These are phyloP conservation scores for Neomonachus schauinslandi DNA, from an alignment of 2,113 vertebrate species.

Conservation along the genomic window DNA sequence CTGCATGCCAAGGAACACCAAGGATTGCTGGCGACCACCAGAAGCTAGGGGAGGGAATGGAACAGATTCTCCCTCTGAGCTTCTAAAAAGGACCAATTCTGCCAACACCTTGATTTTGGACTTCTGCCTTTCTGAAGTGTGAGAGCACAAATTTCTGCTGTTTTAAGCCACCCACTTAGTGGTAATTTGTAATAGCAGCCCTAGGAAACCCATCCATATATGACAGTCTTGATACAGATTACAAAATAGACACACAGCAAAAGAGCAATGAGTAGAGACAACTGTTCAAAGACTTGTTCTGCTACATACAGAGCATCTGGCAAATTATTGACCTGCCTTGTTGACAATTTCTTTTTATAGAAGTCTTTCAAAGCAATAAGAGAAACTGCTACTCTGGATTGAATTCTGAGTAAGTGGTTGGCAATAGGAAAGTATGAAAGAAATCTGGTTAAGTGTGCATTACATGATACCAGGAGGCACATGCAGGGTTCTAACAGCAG, in stretches of 20 bases:
- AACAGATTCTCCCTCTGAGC: background rate
- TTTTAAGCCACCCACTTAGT: background rate
- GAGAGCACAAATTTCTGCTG: background rate
- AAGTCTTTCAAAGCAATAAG: constrained; percentile 46
- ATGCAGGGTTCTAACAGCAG: background rate
- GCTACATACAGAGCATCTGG: background rate
- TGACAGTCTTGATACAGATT: background rate
- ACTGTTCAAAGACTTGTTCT: background rate
- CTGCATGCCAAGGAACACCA: background rate
- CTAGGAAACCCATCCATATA: background rate
- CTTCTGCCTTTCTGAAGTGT: background rate
- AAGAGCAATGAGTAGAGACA: background rate
- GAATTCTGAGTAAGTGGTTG: constrained; percentile 12
- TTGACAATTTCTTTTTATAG: constrained; percentile 4
- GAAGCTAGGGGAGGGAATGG: background rate
- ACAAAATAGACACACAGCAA: background rate
- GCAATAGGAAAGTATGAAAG: background rate
- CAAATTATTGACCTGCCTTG: background rate
- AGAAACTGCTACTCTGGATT: constrained; percentile 9
- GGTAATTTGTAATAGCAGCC: background rate
- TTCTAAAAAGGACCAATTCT: background rate
- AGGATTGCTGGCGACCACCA: background rate
- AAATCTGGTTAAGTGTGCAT: background rate
- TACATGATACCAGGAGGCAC: background rate
- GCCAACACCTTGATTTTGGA: background rate